Evolutionary conservation across 1,140 invertebrate genomes (phyloP), one percentile per base, ranked within the genome.

Genomic region (Solen grandis): DNA sequence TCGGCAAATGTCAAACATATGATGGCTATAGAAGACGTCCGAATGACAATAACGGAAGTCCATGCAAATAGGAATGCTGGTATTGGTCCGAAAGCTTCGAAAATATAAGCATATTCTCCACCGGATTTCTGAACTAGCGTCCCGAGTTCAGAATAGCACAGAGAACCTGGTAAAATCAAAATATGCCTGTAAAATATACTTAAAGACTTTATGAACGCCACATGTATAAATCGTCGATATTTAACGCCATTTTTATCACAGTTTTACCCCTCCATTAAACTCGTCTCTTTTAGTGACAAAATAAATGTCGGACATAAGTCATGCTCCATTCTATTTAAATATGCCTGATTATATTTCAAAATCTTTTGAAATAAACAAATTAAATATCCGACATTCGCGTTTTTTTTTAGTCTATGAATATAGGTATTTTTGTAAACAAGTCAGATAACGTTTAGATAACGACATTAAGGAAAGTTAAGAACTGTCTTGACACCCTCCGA

Each of bases 31-130:
- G 80, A 83, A 1, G 86, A 88, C 5, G 98, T 93, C 50, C 79
- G 31, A 59, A 99, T 97, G 83, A 91, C 80, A 13, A 89, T 86
- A 19, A 90, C 78, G 5, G 83, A 78, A 8, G 76, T 83, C 85
- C 98, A 99, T 2, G 99, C 94, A 88, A 97, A 99, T 0, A 99
- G 93, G 91, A 99, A 99, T 0, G 97, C 96, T 1, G 96, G 96
- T 13, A 99, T 52, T 33, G 83, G 73, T 14, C 89, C 89, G 41
- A 85, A 89, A 0, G 86, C 88, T 74, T 85, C 83, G 57, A 83
- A 79, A 14, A 92, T 72, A 70, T 91, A 92, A 5, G 86, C 79
- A 54, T 87, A 92, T 81, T 89, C 91, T 52, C 80, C 89, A 25
- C 84, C 92, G n/a, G 88, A 91, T 82, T 86, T 87, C 19, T 57